A percentile compares a stretch with the other conserved stretches of the same genome.
Conservation (phyloP, 2,797 vertebrate species). For the Eutrigla gurnardus region DNA sequence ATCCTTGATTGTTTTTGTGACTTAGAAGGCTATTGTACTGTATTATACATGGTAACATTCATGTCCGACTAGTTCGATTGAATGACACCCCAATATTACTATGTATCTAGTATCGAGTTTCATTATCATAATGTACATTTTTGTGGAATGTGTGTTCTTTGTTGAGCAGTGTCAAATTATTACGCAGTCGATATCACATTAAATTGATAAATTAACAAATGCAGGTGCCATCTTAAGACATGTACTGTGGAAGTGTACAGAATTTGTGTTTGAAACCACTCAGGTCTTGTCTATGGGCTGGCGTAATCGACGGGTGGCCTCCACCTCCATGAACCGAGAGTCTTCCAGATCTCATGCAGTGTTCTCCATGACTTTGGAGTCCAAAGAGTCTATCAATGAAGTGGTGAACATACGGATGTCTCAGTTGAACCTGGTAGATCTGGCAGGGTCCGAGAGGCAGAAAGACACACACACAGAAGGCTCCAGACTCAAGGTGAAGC, state of each 20-base stretch:
- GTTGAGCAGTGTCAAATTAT: neutral
- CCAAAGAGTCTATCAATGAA: conserved; percentile 90
- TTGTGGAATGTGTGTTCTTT: neutral
- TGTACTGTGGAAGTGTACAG: neutral
- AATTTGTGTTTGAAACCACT: conserved; percentile 16
- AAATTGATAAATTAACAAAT: neutral
- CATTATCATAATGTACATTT: neutral
- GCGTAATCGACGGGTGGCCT: conserved; percentile 95
- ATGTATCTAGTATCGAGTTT: neutral
- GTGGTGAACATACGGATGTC: conserved; percentile 94
- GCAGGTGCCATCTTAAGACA: neutral
- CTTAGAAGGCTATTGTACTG: neutral
- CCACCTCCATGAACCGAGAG: conserved; percentile 97
- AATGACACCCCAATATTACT: neutral
- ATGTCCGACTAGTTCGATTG: neutral
- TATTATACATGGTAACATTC: neutral
- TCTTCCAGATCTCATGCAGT: conserved; percentile 97
- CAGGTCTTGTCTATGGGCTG: conserved; percentile 94
- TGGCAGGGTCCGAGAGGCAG: conserved; percentile 96
- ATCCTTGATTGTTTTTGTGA: neutral
- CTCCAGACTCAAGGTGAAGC: conserved; percentile 90
- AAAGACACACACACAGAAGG: conserved; percentile 94
- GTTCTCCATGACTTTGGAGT: conserved; percentile 94
- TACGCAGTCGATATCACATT: neutral
- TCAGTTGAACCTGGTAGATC: conserved; percentile 94